Base-by-base conservation (phyloP, 1,140 invertebrate genomes). In the Tribolium castaneum region DNA sequence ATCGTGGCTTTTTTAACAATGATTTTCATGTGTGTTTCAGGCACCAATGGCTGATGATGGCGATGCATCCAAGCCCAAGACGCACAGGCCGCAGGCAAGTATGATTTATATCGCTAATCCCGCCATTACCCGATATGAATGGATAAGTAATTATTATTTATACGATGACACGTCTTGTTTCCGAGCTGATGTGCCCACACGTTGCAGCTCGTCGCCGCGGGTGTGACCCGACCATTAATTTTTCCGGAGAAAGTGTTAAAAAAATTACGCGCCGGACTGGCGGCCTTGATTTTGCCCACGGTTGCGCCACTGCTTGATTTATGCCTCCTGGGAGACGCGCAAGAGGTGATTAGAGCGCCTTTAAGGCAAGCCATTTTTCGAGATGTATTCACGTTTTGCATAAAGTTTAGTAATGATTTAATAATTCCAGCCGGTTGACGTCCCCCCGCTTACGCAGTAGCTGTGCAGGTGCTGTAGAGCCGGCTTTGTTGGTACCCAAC, bases 11-110 rank as follows among this genome's bases (percentile, higher is more conserved):
- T 54, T 54, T 54, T 54, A 54, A 19, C 12, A 2, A 14, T 54
- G 19, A 62, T 22, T 22, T 52, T 54, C 34, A 54, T 16, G 39
- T 71, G 30, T 51, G 50, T 72, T 72, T 14, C 52, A 73, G 71
- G 71, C 70, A 76, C 78, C 74, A 79, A 79, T 79, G 78, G 78
- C 75, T 72, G 78, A 79, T 76, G 75, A 79, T 79, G 78, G 76
- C 50, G 78, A 79, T 30, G 51, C 52, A 73, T 45, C 78, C 51
- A 51, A 76, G 25, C 39, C 78, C 12, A 79, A 71, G 45, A 35
- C 73, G 45, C 66, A 79, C 13, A 75, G 59, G 72, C 70, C 74
- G 50, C 78, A 79, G 78, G 78, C 75, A 79, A 76, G 56, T 71
- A 73, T 54, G 52, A 73, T 73, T 73, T 73, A 54, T 52, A 34